phyloP scores from a whole-genome alignment of 1,140 invertebrate species.

The Macrobrachium nipponense region DNA sequence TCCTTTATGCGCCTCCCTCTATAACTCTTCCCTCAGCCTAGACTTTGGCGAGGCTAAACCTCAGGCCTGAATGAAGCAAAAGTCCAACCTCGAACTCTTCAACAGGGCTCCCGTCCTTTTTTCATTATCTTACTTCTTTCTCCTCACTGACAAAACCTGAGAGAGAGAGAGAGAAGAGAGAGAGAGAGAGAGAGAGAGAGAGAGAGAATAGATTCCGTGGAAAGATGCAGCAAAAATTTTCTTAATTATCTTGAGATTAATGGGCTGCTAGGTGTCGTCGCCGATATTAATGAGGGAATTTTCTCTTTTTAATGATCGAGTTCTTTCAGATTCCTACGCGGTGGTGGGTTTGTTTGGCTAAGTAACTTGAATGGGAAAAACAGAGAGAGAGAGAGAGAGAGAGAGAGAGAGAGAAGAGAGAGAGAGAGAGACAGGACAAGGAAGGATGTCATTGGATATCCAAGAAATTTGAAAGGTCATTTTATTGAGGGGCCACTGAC shows the following conservation, averaged over 20 bases:
- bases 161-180: slow-evolving; percentile 5
- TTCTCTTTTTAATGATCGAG: neutral
- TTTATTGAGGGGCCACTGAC: neutral
- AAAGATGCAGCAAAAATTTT: neutral
- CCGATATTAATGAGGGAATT: no score
- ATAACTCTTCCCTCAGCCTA: no score
- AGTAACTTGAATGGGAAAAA: neutral
- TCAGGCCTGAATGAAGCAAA: no score
- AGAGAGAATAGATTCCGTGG: neutral
- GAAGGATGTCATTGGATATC: neutral
- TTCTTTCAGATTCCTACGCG: neutral
- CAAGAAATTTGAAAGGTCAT: neutral
- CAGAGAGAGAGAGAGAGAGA: slow-evolving; percentile 18
- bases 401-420: slow-evolving; percentile 37
- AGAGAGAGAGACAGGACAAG: slow-evolving; percentile 31
- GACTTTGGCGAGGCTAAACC: no score
- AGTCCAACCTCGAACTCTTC: neutral
- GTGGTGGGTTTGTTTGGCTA: neutral
- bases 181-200: neutral
- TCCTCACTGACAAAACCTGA: neutral
- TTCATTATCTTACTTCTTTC: neutral
- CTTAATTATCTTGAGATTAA: no score
- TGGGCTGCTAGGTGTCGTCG: no score
- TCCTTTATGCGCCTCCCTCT: no score
- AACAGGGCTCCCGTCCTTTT: neutral